Evolutionary conservation across 2,113 vertebrate species (phyloP), one percentile per base, ranked within the genome.

Genomic region (Rhombomys opimus): DNA sequence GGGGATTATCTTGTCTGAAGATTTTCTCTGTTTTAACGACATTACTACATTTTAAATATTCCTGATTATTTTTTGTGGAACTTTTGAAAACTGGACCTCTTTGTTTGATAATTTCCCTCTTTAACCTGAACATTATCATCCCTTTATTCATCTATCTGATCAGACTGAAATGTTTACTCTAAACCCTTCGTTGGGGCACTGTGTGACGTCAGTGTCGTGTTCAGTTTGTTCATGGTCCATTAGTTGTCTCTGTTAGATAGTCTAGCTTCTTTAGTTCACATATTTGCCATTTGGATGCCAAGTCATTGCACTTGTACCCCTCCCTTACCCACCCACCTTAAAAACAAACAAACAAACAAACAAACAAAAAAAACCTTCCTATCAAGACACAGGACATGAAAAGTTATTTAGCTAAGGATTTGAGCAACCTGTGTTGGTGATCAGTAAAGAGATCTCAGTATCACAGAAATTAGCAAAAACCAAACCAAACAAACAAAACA

Each of bases 21-120:
- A 78, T 35, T 81, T 93, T 95, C 87, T 25, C 23, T 68, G 68
- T 88, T 61, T 88, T 13, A 72, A 50, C 52, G 77, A 93, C 85
- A 89, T 92, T n/a, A 61, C 87, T 89, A n/a, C 61, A 63, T 85
- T 80, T 94, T 52, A 81, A 54, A 86, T 59, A 92, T 30, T 94
- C 85, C 18, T 80, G 68, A n/a, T 89, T 90, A 63, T 72, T 90
- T 78, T 30, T 59, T 46, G 14, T 50, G 27, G 7, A 80, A 82
- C 68, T 92, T 92, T 27, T 61, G 32, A 77, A 89, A 57, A 30
- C 18, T 82, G 35, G 76, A n/a, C 25, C 1, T 73, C 10, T 61
- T 82, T 91, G 27, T 76, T 87, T 52, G 68, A 54, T 84, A 65
- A 41, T 77, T 90, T 87, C 25, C 76, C 14, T n/a, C 81, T 90